These are phyloP conservation scores for Drosophila emarginata DNA, from an alignment of 2,888 invertebrate species.

Conservation along the genomic window DNA sequence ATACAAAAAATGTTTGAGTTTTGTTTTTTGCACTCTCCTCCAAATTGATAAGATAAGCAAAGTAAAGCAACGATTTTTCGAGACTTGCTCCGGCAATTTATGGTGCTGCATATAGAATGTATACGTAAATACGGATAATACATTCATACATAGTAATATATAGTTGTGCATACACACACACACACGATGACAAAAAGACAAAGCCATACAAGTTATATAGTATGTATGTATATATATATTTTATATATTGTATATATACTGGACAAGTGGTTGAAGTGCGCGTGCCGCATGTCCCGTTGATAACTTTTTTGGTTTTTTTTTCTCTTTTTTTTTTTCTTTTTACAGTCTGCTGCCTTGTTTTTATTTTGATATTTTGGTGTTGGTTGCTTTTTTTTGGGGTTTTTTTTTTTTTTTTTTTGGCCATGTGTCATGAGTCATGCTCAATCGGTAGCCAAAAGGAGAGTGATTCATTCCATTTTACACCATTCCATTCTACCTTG, in stretches of 20 bases:
- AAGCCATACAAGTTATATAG: neutral
- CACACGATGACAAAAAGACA: too few species aligned
- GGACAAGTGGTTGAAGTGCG: conserved; percentile 15
- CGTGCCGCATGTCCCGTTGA: conserved; percentile 37
- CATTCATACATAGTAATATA: too few species aligned
- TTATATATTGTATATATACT: neutral
- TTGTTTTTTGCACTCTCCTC: conserved; percentile 2
- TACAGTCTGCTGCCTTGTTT: neutral
- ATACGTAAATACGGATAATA: too few species aligned
- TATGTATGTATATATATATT: neutral
- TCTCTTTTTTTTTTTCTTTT: conserved; percentile 2
- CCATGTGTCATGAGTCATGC: conserved; percentile 13
- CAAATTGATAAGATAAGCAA: conserved; percentile 3
- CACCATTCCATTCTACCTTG: conserved; percentile 2
- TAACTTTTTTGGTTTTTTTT: conserved; percentile 20
- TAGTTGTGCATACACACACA: too few species aligned
- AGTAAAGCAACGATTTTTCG: neutral
- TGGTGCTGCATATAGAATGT: too few species aligned
- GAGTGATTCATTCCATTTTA: conserved; percentile 30
- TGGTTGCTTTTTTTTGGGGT: neutral
- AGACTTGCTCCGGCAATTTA: too few species aligned
- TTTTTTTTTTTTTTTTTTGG: conserved; percentile 6
- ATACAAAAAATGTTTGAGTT: neutral
- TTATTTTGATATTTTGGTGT: too few species aligned
- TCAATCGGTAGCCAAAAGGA: conserved; percentile 16